Conservation (phyloP, 2,797 vertebrate genomes). For the Mus caroli region DNA sequence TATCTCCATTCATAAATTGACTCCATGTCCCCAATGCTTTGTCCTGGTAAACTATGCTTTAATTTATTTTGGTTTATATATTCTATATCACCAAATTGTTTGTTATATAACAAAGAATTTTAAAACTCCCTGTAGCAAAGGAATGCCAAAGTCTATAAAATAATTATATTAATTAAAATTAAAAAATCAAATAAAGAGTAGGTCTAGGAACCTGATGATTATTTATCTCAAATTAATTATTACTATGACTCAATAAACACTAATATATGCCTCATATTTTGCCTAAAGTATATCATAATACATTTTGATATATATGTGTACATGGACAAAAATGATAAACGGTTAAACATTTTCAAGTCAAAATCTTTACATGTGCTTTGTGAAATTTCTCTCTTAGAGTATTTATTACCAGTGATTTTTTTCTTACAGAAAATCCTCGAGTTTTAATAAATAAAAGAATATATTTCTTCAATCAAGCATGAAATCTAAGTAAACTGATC, state of each 20-base stretch:
- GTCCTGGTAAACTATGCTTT: background rate
- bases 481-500: background rate
- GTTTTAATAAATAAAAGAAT: background rate
- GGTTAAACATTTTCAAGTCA: slow-evolving; percentile 30
- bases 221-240: background rate
- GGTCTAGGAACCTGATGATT: background rate
- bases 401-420: background rate
- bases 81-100: background rate
- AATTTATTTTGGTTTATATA: background rate
- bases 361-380: background rate
- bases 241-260: background rate
- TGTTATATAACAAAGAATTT: background rate
- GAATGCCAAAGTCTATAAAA: background rate
- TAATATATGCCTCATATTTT: background rate
- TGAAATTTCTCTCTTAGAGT: background rate
- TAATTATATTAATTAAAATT: background rate
- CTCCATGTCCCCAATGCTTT: background rate
- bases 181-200: slow-evolving; percentile 8
- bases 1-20: background rate
- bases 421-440: background rate
- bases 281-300: background rate
- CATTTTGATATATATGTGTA: no score
- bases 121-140: slow-evolving; percentile 23
- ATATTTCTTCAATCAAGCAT: background rate
- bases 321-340: background rate